These are phyloP conservation scores for Littorina saxatilis DNA, from an alignment of 1,140 invertebrate genomes.

Conservation along the genomic window DNA sequence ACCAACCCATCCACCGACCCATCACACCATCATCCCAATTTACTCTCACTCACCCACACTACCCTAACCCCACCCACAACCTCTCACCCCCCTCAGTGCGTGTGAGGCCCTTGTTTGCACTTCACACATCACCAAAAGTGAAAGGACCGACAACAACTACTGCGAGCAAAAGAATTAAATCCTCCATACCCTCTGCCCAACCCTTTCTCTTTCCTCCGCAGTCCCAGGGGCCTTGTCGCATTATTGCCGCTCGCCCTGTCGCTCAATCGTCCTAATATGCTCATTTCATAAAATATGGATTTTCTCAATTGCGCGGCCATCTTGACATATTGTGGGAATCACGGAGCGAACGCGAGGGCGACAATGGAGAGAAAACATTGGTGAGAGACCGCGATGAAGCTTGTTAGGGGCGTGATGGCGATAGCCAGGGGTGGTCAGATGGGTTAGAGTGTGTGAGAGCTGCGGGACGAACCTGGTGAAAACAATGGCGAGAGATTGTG, in stretches of 20 bases:
- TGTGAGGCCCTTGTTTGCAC: slow-evolving; percentile 7
- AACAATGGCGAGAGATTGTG: neutral
- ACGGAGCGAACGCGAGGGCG: neutral
- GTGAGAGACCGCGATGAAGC: slow-evolving; percentile 12
- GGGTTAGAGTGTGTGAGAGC: too few relatives aligned
- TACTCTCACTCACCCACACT: too few relatives aligned
- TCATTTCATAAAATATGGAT: slow-evolving; percentile 46
- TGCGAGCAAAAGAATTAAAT: neutral
- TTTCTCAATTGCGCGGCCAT: slow-evolving; percentile 29
- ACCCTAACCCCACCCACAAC: too few relatives aligned
- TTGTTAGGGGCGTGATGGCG: neutral
- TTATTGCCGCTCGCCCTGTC: slow-evolving; percentile 20
- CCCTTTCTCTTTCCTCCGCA: neutral
- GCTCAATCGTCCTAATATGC: slow-evolving; percentile 35
- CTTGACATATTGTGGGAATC: slow-evolving; percentile 38
- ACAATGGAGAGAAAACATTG: neutral
- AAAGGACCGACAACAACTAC: neutral
- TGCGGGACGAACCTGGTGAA: neutral
- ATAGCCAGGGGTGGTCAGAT: neutral
- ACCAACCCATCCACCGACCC: too few relatives aligned
- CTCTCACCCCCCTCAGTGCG: neutral
- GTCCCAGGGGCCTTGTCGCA: slow-evolving; percentile 14
- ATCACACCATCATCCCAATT: too few relatives aligned
- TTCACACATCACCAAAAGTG: neutral
- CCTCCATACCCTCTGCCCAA: neutral